Evolutionary conservation across 2,888 invertebrate genomes (phyloP).

Genomic region (Acrobasis consociella): DNA sequence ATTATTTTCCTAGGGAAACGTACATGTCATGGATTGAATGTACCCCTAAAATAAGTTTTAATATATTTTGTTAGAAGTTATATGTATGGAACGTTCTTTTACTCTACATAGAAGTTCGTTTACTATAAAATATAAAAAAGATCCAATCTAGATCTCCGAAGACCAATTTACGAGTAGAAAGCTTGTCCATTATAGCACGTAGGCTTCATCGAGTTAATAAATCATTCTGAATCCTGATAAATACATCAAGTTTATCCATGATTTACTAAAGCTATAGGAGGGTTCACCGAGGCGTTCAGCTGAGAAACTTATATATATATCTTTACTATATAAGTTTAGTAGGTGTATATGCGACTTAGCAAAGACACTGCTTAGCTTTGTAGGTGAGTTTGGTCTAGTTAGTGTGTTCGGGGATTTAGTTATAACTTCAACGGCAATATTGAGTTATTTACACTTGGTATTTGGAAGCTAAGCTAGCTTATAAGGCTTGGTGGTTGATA

Average conservation of each 20-base stretch:
- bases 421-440: neutral
- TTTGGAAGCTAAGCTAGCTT: neutral
- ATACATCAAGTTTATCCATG: constrained; percentile 19
- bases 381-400: constrained; percentile 17
- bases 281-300: constrained; percentile 18
- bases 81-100: too few species aligned
- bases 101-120: too few species aligned
- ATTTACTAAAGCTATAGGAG: constrained; percentile 18
- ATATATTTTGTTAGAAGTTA: too few species aligned
- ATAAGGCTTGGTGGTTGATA: too few species aligned
- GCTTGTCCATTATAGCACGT: too few species aligned
- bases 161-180: neutral
- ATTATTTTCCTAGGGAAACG: too few species aligned
- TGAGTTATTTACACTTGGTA: constrained; percentile 4
- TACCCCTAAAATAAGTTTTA: too few species aligned
- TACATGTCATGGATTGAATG: too few species aligned
- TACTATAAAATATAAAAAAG: too few species aligned
- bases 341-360: neutral
- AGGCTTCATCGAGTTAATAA: constrained; percentile 11
- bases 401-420: constrained; percentile 15
- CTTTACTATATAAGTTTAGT: neutral
- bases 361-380: constrained; percentile 6
- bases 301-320: constrained; percentile 9
- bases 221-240: constrained; percentile 18
- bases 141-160: neutral